A percentile compares a stretch with the other conserved stretches of the same genome.
These are phyloP conservation scores for Coracopsis vasa DNA, from an alignment of 2,113 vertebrate species.

Conservation along the genomic window DNA sequence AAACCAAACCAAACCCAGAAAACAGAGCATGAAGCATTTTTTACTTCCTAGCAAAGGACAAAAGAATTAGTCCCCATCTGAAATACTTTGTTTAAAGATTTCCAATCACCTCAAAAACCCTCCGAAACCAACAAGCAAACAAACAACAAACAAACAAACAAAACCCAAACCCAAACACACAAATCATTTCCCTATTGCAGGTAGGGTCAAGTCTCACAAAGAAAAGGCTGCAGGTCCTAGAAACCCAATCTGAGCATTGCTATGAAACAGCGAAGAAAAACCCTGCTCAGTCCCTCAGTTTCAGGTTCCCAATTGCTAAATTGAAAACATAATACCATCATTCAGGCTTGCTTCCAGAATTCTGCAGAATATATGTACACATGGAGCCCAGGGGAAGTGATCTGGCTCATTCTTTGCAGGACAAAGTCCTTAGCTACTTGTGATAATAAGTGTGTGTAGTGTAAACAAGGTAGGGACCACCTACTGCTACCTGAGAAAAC, in stretches of 20 bases:
- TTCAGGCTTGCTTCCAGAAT: neutral
- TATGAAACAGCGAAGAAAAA: neutral
- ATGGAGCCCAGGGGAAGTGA: neutral
- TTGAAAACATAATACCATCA: neutral
- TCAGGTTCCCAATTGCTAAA: neutral
- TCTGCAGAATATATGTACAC: neutral
- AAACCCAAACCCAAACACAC: neutral
- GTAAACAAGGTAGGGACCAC: neutral
- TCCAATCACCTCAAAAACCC: neutral
- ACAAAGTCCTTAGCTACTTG: neutral
- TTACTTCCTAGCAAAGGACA: neutral
- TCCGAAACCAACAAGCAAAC: neutral
- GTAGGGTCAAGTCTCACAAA: neutral
- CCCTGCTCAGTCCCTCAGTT: neutral
- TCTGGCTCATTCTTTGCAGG: neutral
- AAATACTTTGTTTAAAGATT: neutral
- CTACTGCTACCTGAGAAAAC: neutral
- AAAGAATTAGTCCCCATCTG: neutral
- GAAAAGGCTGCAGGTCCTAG: neutral
- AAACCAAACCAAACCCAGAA: neutral
- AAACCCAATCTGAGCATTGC: neutral
- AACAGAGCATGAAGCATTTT: neutral
- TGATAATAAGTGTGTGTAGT: neutral
- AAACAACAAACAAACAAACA: neutral
- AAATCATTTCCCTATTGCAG: neutral